These are phyloP conservation scores for Varanus komodoensis DNA, from an alignment of 2,113 vertebrate species.

Conservation along the genomic window DNA sequence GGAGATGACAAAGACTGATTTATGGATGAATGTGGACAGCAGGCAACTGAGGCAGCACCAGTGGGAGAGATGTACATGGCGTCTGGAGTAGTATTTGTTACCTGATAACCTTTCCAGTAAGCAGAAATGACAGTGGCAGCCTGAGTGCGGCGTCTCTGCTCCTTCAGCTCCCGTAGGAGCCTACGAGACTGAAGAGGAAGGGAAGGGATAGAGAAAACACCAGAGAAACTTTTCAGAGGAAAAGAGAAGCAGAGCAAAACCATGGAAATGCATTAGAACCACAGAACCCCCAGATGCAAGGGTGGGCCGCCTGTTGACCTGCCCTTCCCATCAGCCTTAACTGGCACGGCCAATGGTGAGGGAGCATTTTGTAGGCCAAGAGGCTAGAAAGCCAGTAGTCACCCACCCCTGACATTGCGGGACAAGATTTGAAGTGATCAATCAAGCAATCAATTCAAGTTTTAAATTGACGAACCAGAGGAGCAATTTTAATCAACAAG, in stretches of 20 bases:
- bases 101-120: conserved; percentile 67
- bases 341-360: too few relatives aligned
- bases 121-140: conserved; percentile 66
- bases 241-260: conserved; percentile 23
- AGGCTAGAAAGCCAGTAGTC: too few relatives aligned
- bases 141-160: not conserved
- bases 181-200: conserved; percentile 56
- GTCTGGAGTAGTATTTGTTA: conserved; percentile 11
- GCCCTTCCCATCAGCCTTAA: too few relatives aligned
- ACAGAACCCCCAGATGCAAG: too few relatives aligned
- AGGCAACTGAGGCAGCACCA: not conserved
- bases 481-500: not conserved
- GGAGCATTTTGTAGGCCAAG: too few relatives aligned
- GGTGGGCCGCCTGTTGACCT: too few relatives aligned
- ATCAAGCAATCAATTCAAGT: not conserved
- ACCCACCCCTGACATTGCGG: too few relatives aligned
- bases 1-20: too few relatives aligned
- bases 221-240: not conserved
- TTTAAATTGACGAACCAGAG: not conserved
- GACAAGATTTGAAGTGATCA: not conserved
- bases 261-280: not conserved
- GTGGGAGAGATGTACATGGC: too few relatives aligned
- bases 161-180: conserved; percentile 65
- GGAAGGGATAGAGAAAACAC: conserved; percentile 29
- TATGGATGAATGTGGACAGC: not conserved